Conservation (phyloP, 2,888 invertebrate genomes). For the Dryobota labecula region DNA sequence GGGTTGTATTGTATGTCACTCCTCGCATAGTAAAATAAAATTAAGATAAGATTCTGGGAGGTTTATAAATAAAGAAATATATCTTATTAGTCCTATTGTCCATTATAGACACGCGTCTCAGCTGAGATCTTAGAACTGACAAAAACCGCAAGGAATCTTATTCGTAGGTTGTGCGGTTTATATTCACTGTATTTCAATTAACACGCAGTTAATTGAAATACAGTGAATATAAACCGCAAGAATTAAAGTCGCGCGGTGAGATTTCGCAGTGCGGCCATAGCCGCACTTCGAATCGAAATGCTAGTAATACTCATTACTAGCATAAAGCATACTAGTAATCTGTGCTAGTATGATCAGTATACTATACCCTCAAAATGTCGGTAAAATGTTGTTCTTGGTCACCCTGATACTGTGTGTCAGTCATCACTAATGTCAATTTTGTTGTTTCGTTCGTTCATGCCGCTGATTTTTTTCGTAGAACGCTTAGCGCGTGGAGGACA, state of each 20-base stretch:
- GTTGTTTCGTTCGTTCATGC: conserved; percentile 47
- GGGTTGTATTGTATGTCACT: too few species aligned
- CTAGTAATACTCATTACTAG: too few species aligned
- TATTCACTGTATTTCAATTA: too few species aligned
- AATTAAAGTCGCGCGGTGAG: too few species aligned
- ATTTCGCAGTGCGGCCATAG: too few species aligned
- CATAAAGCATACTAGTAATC: neutral
- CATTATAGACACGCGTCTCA: neutral
- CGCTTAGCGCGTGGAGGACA: conserved; percentile 56
- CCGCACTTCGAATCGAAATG: too few species aligned
- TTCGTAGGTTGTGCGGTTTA: too few species aligned
- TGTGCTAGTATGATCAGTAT: neutral
- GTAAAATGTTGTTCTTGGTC: conserved; percentile 13
- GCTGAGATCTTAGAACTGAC: conserved; percentile 1
- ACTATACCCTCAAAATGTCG: neutral
- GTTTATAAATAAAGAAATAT: neutral
- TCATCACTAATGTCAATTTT: conserved; percentile 45
- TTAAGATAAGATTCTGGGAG: neutral
- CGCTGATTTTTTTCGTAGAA: conserved; percentile 52
- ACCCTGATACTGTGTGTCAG: conserved; percentile 17
- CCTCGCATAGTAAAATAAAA: too few species aligned
- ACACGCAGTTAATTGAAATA: too few species aligned
- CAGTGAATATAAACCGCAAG: too few species aligned
- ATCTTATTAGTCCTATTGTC: neutral
- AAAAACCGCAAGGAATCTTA: too few species aligned